Percentiles rank a stretch among this genome's conserved stretches.
Evolutionary conservation across 2,888 invertebrate genomes (phyloP).

Genomic region (Corythucha ciliata): DNA sequence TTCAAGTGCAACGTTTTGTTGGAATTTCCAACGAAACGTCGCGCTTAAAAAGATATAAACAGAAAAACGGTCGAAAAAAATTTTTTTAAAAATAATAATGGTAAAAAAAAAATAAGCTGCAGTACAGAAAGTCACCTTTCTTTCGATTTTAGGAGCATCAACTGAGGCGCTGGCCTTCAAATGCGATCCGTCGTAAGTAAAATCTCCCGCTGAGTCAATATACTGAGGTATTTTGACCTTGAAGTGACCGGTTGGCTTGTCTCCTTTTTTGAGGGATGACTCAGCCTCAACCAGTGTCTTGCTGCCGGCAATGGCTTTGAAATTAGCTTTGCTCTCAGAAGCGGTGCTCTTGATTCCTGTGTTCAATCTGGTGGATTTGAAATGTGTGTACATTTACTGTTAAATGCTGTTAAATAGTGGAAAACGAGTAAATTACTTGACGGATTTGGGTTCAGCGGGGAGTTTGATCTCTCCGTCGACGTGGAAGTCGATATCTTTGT

Average conservation of each 20-base stretch:
- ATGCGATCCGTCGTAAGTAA: conserved; percentile 53
- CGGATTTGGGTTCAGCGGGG: conserved; percentile 29
- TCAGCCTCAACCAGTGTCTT: conserved; percentile 29
- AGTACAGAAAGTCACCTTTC: conserved; percentile 33
- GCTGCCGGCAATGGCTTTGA: conserved; percentile 37
- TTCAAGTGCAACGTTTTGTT: no score
- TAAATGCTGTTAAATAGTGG: conserved; percentile 2
- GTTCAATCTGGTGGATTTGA: conserved; percentile 22
- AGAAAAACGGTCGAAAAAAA: no score
- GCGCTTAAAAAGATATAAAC: no score
- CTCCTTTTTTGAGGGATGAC: conserved; percentile 32
- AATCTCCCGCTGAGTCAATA: conserved; percentile 54
- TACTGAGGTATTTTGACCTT: conserved; percentile 53
- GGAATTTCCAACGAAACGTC: no score
- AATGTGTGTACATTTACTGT: neutral
- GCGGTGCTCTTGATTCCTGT: conserved; percentile 25
- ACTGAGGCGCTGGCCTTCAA: conserved; percentile 53
- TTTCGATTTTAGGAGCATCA: conserved; percentile 45
- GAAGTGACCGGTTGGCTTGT: conserved; percentile 45
- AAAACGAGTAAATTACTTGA: conserved; percentile 44
- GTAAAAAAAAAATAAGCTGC: no score
- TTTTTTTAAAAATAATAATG: no score
- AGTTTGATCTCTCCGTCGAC: conserved; percentile 29
- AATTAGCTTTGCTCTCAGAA: conserved; percentile 35
- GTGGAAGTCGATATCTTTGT: conserved; percentile 46